Base-by-base conservation (phyloP, 1,140 invertebrate species). In the Mya arenaria region DNA sequence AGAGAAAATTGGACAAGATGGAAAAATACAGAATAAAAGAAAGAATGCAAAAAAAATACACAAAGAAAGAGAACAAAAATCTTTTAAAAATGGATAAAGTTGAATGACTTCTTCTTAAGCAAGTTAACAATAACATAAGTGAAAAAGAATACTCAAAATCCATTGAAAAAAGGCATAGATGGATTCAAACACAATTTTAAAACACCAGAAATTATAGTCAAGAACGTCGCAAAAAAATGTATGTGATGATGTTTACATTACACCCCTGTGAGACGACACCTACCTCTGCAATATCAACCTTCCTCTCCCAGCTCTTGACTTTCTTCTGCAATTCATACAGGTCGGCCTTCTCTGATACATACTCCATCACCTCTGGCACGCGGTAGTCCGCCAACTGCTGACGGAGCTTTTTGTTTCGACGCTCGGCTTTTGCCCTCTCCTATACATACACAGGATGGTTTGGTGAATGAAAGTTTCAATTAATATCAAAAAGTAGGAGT, bases 251-350 rank as follows among this genome's bases (percentile, higher is more conserved):
- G 10, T 19, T 19, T 19, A 44, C 19, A 10, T 44, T 19, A 10
- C 41, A 44, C 41, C 19, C 19, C 10, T 44, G 10, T 44, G 10
- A 44, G 19, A 52, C 41, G 17, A n/a, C 17, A 62, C 44, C 84
- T 90, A 93, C 92, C 75, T 92, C 89, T 23, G 92, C 92, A 83
- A 93, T 93, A 84, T 93, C 92, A 19, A 93, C 92, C 87, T 93
- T 93, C 73, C 92, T 89, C 73, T 92, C 91, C 92, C 92, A 93
- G 81, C 88, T 92, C 82, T 91, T 91, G 6, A 92, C 89, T 83
- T 93, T 92, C 84, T 92, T 92, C 78, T 91, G 86, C 1, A 92
- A 65, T 82, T 92, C 91, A 83, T 92, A 93, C 25, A 92, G 74
- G 68, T 91, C 87, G 37, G 92, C 91, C 68, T 92, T 92, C 60